Evolutionary conservation across 2,797 vertebrate genomes (phyloP).

Genomic region (Heterohyrax brucei): DNA sequence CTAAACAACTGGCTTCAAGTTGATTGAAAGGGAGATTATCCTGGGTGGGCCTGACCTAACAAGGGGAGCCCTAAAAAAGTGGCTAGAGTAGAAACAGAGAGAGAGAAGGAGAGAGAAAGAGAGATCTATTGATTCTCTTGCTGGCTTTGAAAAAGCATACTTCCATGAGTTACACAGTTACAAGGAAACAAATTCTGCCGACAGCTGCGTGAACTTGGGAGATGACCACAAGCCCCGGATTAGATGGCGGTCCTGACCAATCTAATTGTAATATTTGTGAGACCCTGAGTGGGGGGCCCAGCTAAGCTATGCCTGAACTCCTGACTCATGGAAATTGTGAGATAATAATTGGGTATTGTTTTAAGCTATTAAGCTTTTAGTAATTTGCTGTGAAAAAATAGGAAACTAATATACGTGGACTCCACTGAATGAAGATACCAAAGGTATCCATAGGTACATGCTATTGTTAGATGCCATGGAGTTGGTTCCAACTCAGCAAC

Average conservation of each 20-base stretch:
- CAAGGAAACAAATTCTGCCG: not conserved
- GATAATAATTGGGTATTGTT: not conserved
- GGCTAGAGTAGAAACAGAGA: not conserved
- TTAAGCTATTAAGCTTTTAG: not conserved
- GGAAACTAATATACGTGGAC: not conserved
- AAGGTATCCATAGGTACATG: not conserved
- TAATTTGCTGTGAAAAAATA: not conserved
- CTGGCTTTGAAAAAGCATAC: not conserved
- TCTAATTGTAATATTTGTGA: not conserved
- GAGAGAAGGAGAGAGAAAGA: not conserved
- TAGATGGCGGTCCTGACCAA: not conserved
- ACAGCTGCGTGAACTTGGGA: not conserved
- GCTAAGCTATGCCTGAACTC: not conserved
- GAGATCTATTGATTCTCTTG: not conserved
- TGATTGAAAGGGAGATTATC: not conserved
- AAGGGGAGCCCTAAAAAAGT: not conserved
- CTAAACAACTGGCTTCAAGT: conserved; percentile 18
- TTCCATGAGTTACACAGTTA: not conserved
- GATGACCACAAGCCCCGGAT: not conserved
- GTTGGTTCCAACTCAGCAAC: no score
- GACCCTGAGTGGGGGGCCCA: not conserved
- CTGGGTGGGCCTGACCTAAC: not conserved
- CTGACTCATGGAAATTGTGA: not conserved
- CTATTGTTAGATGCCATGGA: no score
- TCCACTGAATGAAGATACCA: not conserved